phyloP scores from a whole-genome alignment of 2,113 vertebrate species.

The Rafetus swinhoei region DNA sequence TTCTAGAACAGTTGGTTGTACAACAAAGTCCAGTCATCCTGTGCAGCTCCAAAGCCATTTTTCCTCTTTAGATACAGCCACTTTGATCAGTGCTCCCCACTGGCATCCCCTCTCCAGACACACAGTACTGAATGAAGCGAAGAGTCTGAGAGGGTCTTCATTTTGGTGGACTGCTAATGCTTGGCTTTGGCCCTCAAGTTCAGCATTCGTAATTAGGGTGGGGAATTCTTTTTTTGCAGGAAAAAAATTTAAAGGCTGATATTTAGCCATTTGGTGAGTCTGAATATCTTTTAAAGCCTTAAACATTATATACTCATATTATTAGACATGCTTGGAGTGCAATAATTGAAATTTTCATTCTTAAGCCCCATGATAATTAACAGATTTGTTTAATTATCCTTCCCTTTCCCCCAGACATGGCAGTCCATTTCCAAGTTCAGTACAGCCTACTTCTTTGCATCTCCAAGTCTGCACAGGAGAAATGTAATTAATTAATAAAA shows the following conservation, averaged over 20 bases:
- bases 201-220: neutral
- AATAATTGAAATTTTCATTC: neutral
- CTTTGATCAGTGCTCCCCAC: neutral
- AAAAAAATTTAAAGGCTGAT: conserved; percentile 56
- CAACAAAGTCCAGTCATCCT: accelerated
- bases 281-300: conserved; percentile 20
- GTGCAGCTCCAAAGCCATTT: neutral
- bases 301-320: conserved; percentile 14
- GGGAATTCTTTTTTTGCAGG: conserved; percentile 47
- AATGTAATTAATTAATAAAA: conserved; percentile 7
- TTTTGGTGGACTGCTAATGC: neutral
- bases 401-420: conserved; percentile 20
- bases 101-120: neutral
- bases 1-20: neutral
- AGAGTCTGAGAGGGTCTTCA: neutral
- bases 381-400: neutral
- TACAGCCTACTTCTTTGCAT: conserved; percentile 66
- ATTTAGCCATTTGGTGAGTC: conserved; percentile 68
- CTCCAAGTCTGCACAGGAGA: conserved; percentile 64
- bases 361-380: neutral
- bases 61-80: neutral
- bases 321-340: conserved; percentile 20
- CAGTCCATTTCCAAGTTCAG: conserved; percentile 57
- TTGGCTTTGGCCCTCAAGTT: conserved; percentile 25
- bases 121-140: neutral